A percentile compares a stretch with the other conserved stretches of the same genome.
These are phyloP conservation scores for Lates calcarifer DNA, from an alignment of 2,113 vertebrate species.

Conservation along the genomic window DNA sequence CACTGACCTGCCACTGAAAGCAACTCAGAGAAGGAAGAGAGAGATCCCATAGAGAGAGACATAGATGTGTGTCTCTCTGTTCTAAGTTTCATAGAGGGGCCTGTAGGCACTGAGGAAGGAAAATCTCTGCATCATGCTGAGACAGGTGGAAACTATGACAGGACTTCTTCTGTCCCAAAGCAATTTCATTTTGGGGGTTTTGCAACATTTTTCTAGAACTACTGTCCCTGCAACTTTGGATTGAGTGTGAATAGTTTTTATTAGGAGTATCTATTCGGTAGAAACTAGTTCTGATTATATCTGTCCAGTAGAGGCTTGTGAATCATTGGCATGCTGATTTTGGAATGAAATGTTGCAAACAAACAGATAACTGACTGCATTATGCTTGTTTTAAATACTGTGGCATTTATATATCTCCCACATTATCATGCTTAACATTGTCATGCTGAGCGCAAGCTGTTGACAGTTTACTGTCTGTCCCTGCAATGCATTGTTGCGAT, in stretches of 20 bases:
- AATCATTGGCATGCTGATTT: no score
- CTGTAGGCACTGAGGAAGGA: conserved; percentile 9
- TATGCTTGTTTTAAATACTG: conserved; percentile 4
- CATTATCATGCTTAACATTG: conserved; percentile 14
- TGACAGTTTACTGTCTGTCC: background rate
- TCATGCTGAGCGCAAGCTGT: background rate
- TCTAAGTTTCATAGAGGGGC: conserved; percentile 23
- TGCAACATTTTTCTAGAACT: no score
- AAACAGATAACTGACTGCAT: background rate
- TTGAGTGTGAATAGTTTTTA: no score
- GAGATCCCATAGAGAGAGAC: conserved; percentile 21
- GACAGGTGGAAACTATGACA: conserved; percentile 33
- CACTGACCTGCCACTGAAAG: conserved; percentile 51
- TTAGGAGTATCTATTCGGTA: no score
- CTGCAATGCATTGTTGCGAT: background rate
- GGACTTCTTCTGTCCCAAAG: no score
- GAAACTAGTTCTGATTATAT: no score
- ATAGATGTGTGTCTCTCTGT: conserved; percentile 50
- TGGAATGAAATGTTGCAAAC: no score
- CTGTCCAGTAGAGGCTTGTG: no score
- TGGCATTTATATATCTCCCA: conserved; percentile 1
- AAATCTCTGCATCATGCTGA: conserved; percentile 35
- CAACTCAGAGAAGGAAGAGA: conserved; percentile 39
- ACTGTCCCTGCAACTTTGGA: no score
- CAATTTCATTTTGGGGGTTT: no score